Evolutionary conservation across 2,113 vertebrate genomes (phyloP), one percentile per base, ranked within the genome.

Genomic region (Callionymus lyra): DNA sequence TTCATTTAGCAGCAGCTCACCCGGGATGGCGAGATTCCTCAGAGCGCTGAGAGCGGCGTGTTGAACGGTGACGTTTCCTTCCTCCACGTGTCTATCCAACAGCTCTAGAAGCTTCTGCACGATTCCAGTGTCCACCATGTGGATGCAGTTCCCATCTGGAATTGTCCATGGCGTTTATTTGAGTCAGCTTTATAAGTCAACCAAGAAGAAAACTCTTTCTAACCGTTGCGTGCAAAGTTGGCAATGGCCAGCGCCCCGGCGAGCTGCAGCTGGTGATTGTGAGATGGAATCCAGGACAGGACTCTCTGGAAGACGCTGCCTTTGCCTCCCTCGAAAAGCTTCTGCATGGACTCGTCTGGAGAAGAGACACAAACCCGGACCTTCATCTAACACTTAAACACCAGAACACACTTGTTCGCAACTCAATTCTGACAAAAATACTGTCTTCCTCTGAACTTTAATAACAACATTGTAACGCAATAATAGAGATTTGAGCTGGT

Each of bases 301-400:
- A 98, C 94, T 73, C 86, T 88, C 77, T 95, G 92, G 84, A 98
- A 98, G 44, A 95, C 95, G 1, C 83, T 93, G 66, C 93, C 94
- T 79, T 90, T 96, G 44, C 95, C 95, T 41, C 90, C 92, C 77
- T 97, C 95, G 74, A 96, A 98, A 66, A 98, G 83, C 76, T 95
- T 98, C 79, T 98, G 95, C 95, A 98, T 97, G 59, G 95, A 98
- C 76, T 97, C 95, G 65, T 98, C 95, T 98, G 10, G 6, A 42
- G 8, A 12, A 54, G 32, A 63, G 9, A 18, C 38, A 31, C 10
- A 42, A 3, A 31, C 18, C n/a, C n/a, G n/a, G n/a, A n/a, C n/a
- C n/a, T n/a, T n/a, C n/a, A n/a, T n/a, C n/a, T n/a, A n/a, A n/a
- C n/a, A n/a, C n/a, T n/a, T n/a, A n/a, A n/a, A n/a, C n/a, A n/a